Percentiles rank a stretch among this genome's conserved stretches.
These are phyloP conservation scores for Dendropsophus ebraccatus DNA, from an alignment of 2,113 vertebrate genomes.

Conservation along the genomic window DNA sequence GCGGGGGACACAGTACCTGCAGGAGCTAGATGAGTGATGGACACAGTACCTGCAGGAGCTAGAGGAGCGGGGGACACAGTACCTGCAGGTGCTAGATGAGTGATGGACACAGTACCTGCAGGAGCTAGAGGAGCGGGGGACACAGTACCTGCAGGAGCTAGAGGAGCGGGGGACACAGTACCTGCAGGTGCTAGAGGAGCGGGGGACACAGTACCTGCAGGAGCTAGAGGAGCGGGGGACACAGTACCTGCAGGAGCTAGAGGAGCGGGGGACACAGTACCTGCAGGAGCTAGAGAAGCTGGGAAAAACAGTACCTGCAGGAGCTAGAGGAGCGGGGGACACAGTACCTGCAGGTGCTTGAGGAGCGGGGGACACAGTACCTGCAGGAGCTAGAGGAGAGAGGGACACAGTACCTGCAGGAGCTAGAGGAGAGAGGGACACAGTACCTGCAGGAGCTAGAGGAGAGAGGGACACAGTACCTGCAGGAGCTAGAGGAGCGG, in stretches of 20 bases:
- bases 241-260: conserved; percentile 49
- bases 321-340: neutral
- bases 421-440: neutral
- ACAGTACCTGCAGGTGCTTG: conserved; percentile 49
- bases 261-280: too few species aligned
- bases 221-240: neutral
- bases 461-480: neutral
- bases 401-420: conserved; percentile 36
- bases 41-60: too few species aligned
- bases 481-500: neutral
- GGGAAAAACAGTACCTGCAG: neutral
- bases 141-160: conserved; percentile 46
- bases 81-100: too few species aligned
- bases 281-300: too few species aligned
- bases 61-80: neutral
- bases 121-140: neutral
- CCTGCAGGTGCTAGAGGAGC: too few species aligned
- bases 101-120: too few species aligned
- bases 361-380: too few species aligned
- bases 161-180: too few species aligned
- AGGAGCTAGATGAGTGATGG: too few species aligned
- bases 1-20: conserved; percentile 17
- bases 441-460: accelerated
- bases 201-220: neutral
- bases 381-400: accelerated